Evolutionary conservation across 2,113 vertebrate genomes (phyloP), one percentile per base, ranked within the genome.

Genomic region (Burhinus bistriatus): DNA sequence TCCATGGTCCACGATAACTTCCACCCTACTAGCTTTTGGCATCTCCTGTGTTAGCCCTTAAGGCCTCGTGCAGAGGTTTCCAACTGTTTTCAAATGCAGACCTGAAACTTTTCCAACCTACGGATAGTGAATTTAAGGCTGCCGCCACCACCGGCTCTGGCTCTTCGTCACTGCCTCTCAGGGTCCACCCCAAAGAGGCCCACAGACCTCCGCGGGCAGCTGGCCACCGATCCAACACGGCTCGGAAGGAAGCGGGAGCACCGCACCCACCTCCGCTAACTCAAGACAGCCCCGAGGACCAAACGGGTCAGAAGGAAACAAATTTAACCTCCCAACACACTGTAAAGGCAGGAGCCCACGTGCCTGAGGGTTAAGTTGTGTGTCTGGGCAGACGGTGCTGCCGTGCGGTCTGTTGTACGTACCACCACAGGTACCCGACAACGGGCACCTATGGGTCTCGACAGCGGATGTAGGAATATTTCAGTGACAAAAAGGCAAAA

Each of bases 91-190:
- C 42, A n/a, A 32, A 58, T 0, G 1, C 57, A 36, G 27, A 23
- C 5, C 54, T 14, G 64, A 27, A 20, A 8, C 27, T 69, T 68
- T 72, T 9, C 82, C 62, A 32, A 0, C 6, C 34, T 26, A 2
- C 2, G 2, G 29, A 2, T 0, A 49, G n/a, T 0, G 42, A 61
- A 45, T 3, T 30, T 23, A 36, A 45, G n/a, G 2, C n/a, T n/a
- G n/a, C 17, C 32, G 27, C 19, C 36, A 38, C 27, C 42, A n/a
- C 9, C 1, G 6, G 11, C n/a, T 49, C 72, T 11, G 58, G 34
- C 2, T 52, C 34, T 32, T 34, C 55, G 29, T 47, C 8, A 2
- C 15, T 64, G 62, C 82, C 42, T 32, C 21, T 5, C 66, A 34
- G 75, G 12, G 49, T 10, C 3, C 5, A 5, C 27, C 27, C 5